Base-by-base conservation (phyloP, 2,888 invertebrate genomes). In the Acanthosepion pharaonis region DNA sequence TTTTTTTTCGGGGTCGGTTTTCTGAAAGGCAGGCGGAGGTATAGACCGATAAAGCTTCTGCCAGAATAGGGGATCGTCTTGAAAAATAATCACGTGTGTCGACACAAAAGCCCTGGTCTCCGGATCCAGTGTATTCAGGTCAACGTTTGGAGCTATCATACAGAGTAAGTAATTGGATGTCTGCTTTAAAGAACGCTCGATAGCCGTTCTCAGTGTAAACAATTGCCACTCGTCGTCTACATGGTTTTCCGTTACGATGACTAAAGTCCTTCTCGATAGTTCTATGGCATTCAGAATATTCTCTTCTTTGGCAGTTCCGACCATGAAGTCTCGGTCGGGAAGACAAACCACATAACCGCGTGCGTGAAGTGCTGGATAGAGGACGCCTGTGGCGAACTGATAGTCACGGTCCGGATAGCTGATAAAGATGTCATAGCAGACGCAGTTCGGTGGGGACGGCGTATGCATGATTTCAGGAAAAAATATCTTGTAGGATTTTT, bases 301-400 rank as follows among this genome's bases (percentile, higher is more conserved):
- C 78, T 96, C 95, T 48, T 96, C 96, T 48, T 95, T 96, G 4
- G 96, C 95, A 1, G 96, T 95, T 15, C 96, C 96, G 5, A 95
- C 95, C 18, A 95, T 94, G 33, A 96, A 96, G 91, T 96, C 96
- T n/a, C 96, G 94, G 94, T 96, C 96, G 0, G 96, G 95, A 18
- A 96, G 95, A 91, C 95, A 95, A 48, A 95, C 94, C 0, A 42
- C 94, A 94, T 95, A 96, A 1, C 95, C 96, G 20, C 94, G 95
- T 18, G 95, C 53, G 53, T 96, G 96, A 25, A 96, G 55, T 3
- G 94, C 94, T 25, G 95, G 95, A 91, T 94, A 94, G 18, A 96
- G 93, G 11, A 95, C 94, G n/a, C 95, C 94, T 25, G 95, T 59
- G 42, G 95, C 95, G 91, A 95, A 96, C 3, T 94, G 20, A 42